Conservation (phyloP, 64 coral and sea anemone genomes). For the Anthopleura sola region DNA sequence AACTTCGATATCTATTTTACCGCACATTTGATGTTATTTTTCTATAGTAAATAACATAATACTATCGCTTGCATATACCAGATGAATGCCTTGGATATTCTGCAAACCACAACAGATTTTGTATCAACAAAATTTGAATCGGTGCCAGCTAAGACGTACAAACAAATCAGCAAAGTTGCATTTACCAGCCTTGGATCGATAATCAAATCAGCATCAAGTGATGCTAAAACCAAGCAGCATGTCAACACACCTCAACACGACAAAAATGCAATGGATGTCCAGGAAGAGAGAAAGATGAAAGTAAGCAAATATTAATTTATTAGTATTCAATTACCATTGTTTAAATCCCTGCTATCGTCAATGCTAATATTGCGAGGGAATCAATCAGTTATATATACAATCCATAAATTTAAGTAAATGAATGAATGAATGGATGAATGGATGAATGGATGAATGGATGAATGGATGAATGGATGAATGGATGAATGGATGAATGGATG, state of each 20-base stretch:
- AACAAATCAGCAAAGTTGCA: not conserved
- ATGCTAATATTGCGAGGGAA: too few relatives aligned
- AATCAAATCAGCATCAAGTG: not conserved
- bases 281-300: not conserved
- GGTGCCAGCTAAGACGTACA: not conserved
- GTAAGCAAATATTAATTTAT: not conserved
- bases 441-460: too few relatives aligned
- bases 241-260: not conserved
- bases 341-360: too few relatives aligned
- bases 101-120: slow-evolving; percentile 3
- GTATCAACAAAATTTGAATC: not conserved
- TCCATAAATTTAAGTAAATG: too few relatives aligned
- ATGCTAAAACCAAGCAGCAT: not conserved
- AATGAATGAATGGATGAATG: too few relatives aligned
- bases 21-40: too few relatives aligned
- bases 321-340: too few relatives aligned
- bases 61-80: not conserved
- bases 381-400: too few relatives aligned
- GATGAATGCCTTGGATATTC: not conserved
- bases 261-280: not conserved
- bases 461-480: too few relatives aligned
- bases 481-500: too few relatives aligned
- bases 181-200: not conserved
- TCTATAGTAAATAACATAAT: not conserved
- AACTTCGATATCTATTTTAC: too few relatives aligned